A percentile compares a stretch with the other conserved stretches of the same genome.
phyloP scores from a whole-genome alignment of 2,888 invertebrate genomes.

The Calameuta pallipes region DNA sequence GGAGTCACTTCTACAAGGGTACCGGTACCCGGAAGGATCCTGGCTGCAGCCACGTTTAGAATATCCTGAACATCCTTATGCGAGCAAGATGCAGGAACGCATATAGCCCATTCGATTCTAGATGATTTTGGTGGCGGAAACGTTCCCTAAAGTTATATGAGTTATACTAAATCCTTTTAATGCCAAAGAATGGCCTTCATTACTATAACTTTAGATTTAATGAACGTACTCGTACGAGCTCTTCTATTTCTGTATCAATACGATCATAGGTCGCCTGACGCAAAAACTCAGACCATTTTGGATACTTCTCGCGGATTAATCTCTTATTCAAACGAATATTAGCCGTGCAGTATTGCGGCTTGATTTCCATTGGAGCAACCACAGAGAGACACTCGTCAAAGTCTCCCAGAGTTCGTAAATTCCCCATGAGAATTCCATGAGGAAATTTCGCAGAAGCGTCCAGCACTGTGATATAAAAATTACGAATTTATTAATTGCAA shows the following conservation, averaged over 20 bases:
- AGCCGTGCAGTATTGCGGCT: conserved; percentile 21
- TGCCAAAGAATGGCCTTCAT: not conserved
- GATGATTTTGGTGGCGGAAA: conserved; percentile 14
- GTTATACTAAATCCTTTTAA: not conserved
- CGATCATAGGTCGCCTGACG: conserved; percentile 12
- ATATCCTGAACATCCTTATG: conserved; percentile 23
- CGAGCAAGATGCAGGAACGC: conserved; percentile 30
- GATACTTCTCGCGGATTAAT: conserved; percentile 8
- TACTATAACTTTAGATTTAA: not conserved
- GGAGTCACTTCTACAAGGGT: conserved; percentile 17
- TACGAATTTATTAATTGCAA: not conserved
- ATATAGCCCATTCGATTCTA: conserved; percentile 27
- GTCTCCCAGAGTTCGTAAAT: conserved; percentile 28
- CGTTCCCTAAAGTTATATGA: conserved; percentile 6
- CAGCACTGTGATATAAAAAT: conserved; percentile 25
- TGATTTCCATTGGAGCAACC: conserved; percentile 9
- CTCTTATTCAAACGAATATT: conserved; percentile 12
- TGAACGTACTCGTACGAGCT: conserved; percentile 6
- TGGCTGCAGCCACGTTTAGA: conserved; percentile 14
- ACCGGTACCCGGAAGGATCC: conserved; percentile 14
- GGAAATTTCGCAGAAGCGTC: conserved; percentile 30
- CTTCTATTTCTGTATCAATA: conserved; percentile 12
- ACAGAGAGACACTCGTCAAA: conserved; percentile 30
- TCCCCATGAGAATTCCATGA: conserved; percentile 29
- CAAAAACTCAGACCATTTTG: conserved; percentile 8